Conservation (phyloP, 2,888 invertebrate genomes). For the Augochlorella aurata region DNA sequence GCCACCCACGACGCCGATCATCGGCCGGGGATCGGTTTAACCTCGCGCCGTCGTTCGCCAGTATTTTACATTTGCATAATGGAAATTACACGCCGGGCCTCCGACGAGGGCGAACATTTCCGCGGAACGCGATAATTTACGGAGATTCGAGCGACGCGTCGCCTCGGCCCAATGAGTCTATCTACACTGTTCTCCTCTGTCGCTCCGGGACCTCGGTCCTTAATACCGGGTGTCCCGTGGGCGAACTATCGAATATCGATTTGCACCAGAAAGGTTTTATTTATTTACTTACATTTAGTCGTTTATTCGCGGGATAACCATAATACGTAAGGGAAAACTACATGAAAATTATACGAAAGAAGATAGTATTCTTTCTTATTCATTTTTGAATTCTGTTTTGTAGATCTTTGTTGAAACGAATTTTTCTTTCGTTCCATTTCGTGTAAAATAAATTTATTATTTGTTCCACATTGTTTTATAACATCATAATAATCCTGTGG, state of each 20-base stretch:
- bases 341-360: too few species aligned
- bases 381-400: too few species aligned
- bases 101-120: constrained; percentile 29
- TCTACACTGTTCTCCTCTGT: background rate
- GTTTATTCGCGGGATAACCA: too few species aligned
- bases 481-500: too few species aligned
- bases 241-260: background rate
- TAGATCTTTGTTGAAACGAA: too few species aligned
- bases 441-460: too few species aligned
- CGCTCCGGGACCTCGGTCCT: background rate
- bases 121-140: constrained; percentile 48
- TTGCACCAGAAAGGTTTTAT: too few species aligned
- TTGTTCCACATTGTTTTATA: too few species aligned
- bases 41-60: constrained; percentile 56
- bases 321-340: too few species aligned
- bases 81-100: constrained; percentile 44
- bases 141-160: constrained; percentile 23
- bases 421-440: too few species aligned
- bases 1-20: constrained; percentile 66
- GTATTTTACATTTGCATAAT: constrained; percentile 69
- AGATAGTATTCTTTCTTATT: too few species aligned
- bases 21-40: constrained; percentile 60
- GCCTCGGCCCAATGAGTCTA: constrained; percentile 38
- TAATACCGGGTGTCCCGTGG: background rate
- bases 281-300: too few species aligned